Evolutionary conservation across 2,113 vertebrate genomes (phyloP).

Genomic region (Muscicapa adusta): DNA sequence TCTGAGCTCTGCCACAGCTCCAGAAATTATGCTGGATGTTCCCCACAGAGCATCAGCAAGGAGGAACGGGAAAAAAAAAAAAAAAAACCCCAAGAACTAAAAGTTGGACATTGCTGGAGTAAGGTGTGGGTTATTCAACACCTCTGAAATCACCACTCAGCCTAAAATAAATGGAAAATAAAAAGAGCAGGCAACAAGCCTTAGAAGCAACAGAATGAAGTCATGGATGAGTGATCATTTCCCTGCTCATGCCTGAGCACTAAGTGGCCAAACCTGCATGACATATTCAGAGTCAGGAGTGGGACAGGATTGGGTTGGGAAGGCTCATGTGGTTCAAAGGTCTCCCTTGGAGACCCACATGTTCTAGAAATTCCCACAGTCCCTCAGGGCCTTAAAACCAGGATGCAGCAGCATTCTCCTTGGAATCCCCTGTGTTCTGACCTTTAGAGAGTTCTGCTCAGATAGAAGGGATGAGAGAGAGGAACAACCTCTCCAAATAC

Average conservation of each 20-base stretch:
- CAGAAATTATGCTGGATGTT: background rate
- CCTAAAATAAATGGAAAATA: conserved; percentile 17
- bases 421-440: background rate
- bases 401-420: background rate
- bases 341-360: background rate
- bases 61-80: background rate
- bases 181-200: background rate
- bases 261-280: conserved; percentile 42
- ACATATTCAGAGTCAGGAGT: background rate
- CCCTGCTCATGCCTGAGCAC: background rate
- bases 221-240: background rate
- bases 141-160: background rate
- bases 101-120: background rate
- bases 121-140: background rate
- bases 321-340: background rate
- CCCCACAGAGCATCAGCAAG: background rate
- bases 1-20: background rate
- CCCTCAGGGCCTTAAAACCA: conserved; percentile 38
- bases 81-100: background rate
- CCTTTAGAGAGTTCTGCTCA: background rate
- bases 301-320: background rate
- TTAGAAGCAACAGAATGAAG: background rate
- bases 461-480: background rate
- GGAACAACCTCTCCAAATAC: background rate
- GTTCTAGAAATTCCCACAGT: background rate